Evolutionary conservation across 2,888 invertebrate species (phyloP).

Genomic region (Acholoe squamosa): DNA sequence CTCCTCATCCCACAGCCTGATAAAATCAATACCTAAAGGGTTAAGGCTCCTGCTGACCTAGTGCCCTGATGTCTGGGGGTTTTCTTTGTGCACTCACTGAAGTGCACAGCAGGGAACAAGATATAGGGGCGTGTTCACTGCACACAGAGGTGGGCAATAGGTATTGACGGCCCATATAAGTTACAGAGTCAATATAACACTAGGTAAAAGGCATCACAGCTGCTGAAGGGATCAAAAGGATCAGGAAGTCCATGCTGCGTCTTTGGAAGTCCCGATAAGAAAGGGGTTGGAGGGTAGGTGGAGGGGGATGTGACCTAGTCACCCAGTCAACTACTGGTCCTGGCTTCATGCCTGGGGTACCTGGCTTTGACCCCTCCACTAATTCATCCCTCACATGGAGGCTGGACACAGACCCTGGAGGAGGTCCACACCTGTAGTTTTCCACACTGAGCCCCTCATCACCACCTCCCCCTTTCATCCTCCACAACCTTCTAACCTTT

Average conservation of each 20-base stretch:
- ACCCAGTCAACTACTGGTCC: slow-evolving; percentile 7
- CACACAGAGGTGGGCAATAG: not conserved
- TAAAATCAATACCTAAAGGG: not conserved
- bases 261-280: not conserved
- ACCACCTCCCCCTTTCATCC: not conserved
- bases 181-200: not conserved
- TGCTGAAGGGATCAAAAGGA: slow-evolving; percentile 17
- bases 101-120: slow-evolving; percentile 16
- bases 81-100: slow-evolving; percentile 1
- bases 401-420: slow-evolving; percentile 19
- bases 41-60: slow-evolving; percentile 24
- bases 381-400: not conserved
- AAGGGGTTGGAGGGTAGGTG: not conserved
- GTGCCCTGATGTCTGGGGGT: not conserved
- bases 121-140: not conserved
- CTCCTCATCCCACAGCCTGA: not conserved
- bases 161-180: not conserved
- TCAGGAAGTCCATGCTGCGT: not conserved
- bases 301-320: not conserved
- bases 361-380: not conserved
- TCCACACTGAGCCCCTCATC: slow-evolving; percentile 17
- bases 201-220: not conserved
- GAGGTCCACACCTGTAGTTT: slow-evolving; percentile 28
- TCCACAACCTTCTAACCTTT: not conserved
- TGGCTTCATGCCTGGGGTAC: not conserved